A percentile compares a stretch with the other conserved stretches of the same genome.
Evolutionary conservation across 2,113 vertebrate genomes (phyloP).

Genomic region (Antechinus flavipes): DNA sequence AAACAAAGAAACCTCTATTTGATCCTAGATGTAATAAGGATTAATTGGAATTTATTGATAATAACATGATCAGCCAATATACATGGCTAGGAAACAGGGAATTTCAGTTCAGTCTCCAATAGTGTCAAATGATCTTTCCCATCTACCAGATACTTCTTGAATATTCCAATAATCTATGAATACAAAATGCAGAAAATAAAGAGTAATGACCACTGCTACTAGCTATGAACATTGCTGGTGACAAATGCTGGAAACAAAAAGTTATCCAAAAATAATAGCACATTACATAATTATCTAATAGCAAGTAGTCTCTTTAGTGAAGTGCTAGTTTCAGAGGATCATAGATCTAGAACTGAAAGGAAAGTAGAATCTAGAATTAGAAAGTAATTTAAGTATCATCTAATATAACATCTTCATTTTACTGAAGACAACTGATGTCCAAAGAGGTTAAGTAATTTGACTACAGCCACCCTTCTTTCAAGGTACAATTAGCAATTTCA

Average conservation of each 20-base stretch:
- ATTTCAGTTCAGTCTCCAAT: neutral
- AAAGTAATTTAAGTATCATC: neutral
- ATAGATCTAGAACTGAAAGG: neutral
- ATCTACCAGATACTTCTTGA: neutral
- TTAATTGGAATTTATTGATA: neutral
- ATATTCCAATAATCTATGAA: neutral
- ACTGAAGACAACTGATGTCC: neutral
- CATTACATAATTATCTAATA: neutral
- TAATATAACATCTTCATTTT: neutral
- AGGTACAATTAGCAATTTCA: constrained; percentile 35
- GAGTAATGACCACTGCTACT: neutral
- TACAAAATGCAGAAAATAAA: neutral
- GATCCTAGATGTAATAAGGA: neutral
- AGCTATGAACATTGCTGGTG: neutral
- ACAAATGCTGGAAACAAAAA: neutral
- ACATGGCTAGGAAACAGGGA: neutral
- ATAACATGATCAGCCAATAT: neutral
- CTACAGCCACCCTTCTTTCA: neutral
- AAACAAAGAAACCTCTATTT: neutral
- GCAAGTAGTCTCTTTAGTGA: neutral
- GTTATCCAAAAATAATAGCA: neutral
- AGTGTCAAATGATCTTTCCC: neutral
- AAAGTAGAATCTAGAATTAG: neutral
- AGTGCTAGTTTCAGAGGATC: neutral
- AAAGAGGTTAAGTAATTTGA: neutral